These are phyloP conservation scores for Drosophila tanythrix DNA, from an alignment of 2,888 invertebrate species.

Conservation along the genomic window DNA sequence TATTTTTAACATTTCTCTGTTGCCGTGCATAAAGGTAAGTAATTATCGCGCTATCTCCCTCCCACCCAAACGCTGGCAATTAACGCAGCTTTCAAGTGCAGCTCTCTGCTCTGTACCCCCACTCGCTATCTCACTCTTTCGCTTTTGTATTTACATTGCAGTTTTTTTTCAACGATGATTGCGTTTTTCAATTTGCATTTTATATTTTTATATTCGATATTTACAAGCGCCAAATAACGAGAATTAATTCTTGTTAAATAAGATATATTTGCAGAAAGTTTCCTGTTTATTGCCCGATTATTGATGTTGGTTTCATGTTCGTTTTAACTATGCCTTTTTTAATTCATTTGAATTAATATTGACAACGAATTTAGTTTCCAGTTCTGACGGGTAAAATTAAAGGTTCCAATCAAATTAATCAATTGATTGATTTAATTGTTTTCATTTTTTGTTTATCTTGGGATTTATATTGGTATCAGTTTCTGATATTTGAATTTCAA, in stretches of 20 bases:
- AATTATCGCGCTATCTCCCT: conserved; percentile 48
- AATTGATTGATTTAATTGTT: not conserved
- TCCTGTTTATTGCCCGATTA: not conserved
- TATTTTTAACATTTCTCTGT: conserved; percentile 12
- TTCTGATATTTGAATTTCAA: not conserved
- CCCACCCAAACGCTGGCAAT: conserved; percentile 22
- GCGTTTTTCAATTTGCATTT: conserved; percentile 63
- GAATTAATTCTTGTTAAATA: conserved; percentile 23
- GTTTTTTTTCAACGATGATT: conserved; percentile 34
- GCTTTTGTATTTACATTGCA: conserved; percentile 30
- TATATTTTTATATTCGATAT: conserved; percentile 18
- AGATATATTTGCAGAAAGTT: conserved; percentile 26
- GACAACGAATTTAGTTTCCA: not conserved
- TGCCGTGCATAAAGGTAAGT: conserved; percentile 56
- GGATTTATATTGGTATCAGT: not conserved
- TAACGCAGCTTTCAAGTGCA: conserved; percentile 39
- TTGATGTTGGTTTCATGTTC: not conserved
- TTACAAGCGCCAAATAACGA: conserved; percentile 44
- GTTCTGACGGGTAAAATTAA: not conserved
- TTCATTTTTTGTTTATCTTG: not conserved
- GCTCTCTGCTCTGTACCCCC: not conserved
- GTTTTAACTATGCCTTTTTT: not conserved
- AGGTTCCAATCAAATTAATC: not conserved
- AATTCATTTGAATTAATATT: not conserved
- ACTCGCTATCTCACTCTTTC: not conserved